Conservation (phyloP, 2,888 invertebrate species). For the Drosophila engyochracea region DNA sequence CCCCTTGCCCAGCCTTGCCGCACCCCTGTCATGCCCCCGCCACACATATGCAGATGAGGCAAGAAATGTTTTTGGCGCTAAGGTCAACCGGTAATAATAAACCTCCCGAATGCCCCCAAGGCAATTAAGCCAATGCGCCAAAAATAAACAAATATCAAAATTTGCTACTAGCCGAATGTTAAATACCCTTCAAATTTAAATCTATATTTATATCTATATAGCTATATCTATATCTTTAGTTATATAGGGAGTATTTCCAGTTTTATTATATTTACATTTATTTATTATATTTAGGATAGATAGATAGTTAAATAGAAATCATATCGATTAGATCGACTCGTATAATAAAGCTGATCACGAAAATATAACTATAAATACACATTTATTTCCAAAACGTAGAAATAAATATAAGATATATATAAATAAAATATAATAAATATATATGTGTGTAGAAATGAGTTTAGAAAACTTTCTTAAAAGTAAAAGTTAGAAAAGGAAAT, state of each 20-base stretch:
- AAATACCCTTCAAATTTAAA: background rate
- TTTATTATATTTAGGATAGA: background rate
- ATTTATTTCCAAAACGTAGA: background rate
- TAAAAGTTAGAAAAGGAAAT: background rate
- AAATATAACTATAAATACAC: background rate
- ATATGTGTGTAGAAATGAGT: background rate
- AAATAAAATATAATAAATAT: background rate
- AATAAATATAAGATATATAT: background rate
- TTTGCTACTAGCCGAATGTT: too few relatives aligned
- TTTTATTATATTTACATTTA: background rate
- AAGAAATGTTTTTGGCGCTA: slow-evolving; percentile 51
- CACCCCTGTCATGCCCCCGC: slow-evolving; percentile 5
- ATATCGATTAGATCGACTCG: background rate
- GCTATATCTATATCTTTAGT: background rate
- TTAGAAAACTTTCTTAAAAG: background rate
- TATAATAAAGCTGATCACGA: background rate
- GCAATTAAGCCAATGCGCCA: slow-evolving; percentile 59
- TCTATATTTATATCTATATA: background rate
- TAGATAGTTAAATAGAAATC: background rate
- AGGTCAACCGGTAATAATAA: slow-evolving; percentile 74
- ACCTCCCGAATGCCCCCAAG: slow-evolving; percentile 38
- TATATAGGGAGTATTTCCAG: background rate
- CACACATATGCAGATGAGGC: slow-evolving; percentile 70
- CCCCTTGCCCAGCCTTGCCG: background rate
- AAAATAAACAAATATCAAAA: slow-evolving; percentile 6